Base-by-base conservation (phyloP, 1,140 invertebrate genomes). In the Saxidomus purpurata region DNA sequence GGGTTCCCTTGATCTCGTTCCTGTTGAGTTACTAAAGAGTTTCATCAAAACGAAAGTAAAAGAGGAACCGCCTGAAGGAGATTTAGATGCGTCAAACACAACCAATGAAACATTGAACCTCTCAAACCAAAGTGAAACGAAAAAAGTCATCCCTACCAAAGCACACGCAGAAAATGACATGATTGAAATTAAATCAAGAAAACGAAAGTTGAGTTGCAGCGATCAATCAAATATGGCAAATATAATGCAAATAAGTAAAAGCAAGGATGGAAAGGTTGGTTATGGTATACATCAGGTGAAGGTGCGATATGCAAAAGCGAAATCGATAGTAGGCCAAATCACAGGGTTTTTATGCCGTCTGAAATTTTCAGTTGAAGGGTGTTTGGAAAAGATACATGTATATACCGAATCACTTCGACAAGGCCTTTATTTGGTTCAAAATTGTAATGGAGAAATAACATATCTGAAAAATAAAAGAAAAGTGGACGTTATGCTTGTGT, bases 221-320 rank as follows among this genome's bases (percentile, higher is more conserved):
- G 34, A 17, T 81, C 17, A 25, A 9, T 15, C 49, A 38, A 71
- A 71, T 67, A 49, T 52, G n/a, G 69, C 49, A 34, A 85, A 85
- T 71, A 69, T 85, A 34, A 38, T 85, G 22, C 83, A 85, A 55
- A 74, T 85, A 74, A 71, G 19, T 28, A 85, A 76, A 36, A 13
- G 49, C 34, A 63, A 74, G 9, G 25, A 49, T 55, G 69, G 28
- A 17, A 71, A 11, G 11, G 63, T 22, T n/a, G 13, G 13, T 36
- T 85, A 85, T 17, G 25, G 49, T n/a, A 38, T 43, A 31, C 43
- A 71, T 17, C 43, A 71, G 25, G 40, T 85, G 3, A 34, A 74
- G 22, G 25, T 85, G 0, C 63, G 17, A 38, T 74, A 49, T 22
- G 17, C 47, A 17, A 47, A 43, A 22, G 55, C 17, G n/a, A 28